Base-by-base conservation (phyloP, 2,888 invertebrate species). In the Drosophila borborema region DNA sequence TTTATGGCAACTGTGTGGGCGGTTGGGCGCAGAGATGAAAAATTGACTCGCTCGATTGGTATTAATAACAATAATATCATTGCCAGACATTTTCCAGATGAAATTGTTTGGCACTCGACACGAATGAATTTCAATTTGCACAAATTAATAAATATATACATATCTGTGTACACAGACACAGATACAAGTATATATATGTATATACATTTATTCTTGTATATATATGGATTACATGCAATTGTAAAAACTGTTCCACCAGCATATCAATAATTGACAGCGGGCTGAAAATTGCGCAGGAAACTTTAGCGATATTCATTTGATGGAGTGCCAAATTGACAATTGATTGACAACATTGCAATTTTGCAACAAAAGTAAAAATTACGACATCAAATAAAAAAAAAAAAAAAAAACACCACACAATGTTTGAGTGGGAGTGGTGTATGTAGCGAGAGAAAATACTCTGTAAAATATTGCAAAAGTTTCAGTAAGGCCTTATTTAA, bases 251-350 rank as follows among this genome's bases (percentile, higher is more conserved):
- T 51, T 38, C 36, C 23, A 60, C 53, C 69, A 64, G 34, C 62
- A 51, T 56, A 63, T 69, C 48, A 73, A 71, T 71, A 71, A 71
- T 71, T 71, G 70, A 67, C 68, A 48, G n/a, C 43, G 40, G 54
- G 20, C 62, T 60, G 38, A 58, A 63, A 68, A 54, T 54, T 48
- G 49, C 40, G 51, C 20, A 9, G 45, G 38, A 46, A 48, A 70
- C 49, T 56, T 64, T 51, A 41, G 59, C 58, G 64, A 58, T 72
- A 71, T 80, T 63, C 61, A 83, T 78, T 86, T 79, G 73, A 86
- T 86, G 36, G 63, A 89, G 80, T 89, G 81, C 73, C 71, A 84
- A 89, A 85, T 86, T 89, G 89, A 84, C 85, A 84, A 80, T 74
- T 86, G 89, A 86, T 85, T 86, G 85, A 89, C 89, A 89, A 70